Evolutionary conservation across 2,888 invertebrate species (phyloP).

Genomic region (Netelia inedita): DNA sequence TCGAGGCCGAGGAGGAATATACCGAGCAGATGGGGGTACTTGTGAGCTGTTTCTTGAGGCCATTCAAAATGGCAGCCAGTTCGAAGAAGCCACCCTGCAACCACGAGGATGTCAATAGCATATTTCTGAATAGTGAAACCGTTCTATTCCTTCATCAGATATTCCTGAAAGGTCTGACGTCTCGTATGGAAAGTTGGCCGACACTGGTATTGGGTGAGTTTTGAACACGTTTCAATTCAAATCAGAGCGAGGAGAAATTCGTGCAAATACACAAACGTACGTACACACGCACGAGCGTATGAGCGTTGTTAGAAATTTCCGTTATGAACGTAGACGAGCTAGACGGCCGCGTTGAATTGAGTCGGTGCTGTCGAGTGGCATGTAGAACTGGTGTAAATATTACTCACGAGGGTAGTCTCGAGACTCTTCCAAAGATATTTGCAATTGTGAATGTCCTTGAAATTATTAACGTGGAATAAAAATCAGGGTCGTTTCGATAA

Average conservation of each 20-base stretch:
- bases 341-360: too few species aligned
- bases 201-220: constrained; percentile 94
- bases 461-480: background rate
- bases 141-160: constrained; percentile 97
- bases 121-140: constrained; percentile 96
- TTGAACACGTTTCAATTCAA: background rate
- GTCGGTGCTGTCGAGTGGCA: too few species aligned
- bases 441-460: constrained; percentile 24
- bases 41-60: constrained; percentile 94
- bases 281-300: background rate
- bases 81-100: constrained; percentile 96
- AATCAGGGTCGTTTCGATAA: background rate
- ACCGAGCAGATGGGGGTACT: constrained; percentile 95
- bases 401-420: too few species aligned
- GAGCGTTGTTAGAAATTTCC: constrained; percentile 17
- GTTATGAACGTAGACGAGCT: background rate
- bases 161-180: constrained; percentile 96
- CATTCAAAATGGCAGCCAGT: constrained; percentile 97
- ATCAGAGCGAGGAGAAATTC: constrained; percentile 4
- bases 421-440: constrained; percentile 4
- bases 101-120: constrained; percentile 97
- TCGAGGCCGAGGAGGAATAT: constrained; percentile 97
- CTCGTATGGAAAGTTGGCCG: constrained; percentile 97
- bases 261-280: background rate
- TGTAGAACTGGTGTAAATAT: too few species aligned